Evolutionary conservation across 2,888 invertebrate genomes (phyloP), one percentile per base, ranked within the genome.

Genomic region (Siphlonurus alternatus): DNA sequence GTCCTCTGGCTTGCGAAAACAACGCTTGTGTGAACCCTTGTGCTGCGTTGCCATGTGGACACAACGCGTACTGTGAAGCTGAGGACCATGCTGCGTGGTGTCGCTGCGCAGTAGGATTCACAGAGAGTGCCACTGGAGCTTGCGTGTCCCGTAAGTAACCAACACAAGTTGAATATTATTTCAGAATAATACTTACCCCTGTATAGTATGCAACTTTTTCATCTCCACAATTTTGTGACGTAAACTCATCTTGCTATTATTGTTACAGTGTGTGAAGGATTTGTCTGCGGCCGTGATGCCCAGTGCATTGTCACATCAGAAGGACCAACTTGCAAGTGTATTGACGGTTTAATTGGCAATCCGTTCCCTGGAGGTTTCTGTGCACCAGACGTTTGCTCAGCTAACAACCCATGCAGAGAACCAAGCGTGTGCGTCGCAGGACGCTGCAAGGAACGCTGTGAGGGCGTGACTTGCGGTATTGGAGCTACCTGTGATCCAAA

Each of bases 291-390:
- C 18, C 76, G 81, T 53, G 90, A 90, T 67, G 92, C 92, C 10
- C 85, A 89, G 66, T 94, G 93, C 72, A 89, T 93, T 69, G 87
- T 89, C 66, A 88, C 91, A 38, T 83, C 86, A 68, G 81, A 82
- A 22, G 93, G 93, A 18, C 91, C 92, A 19, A 92, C 92, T 2
- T 94, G 93, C 73, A 87, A 89, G 72, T 94, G 93, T 72, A 83
- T 87, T 1, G 89, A 91, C 73, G 92, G 92, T 61, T 88, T 86
- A 74, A 82, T 86, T 65, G 93, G 93, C 22, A 93, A 94, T 77
- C 93, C 94, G 5, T 94, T 93, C 79, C 89, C 93, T 1, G 94
- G 94, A 24, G 94, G 93, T 53, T 81, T 81, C 64, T 94, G 94
- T 72, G 80, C 81, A 64, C 85, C 88, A 63, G 93, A 93, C 75